Conservation (phyloP, 2,888 invertebrate genomes). For the Glomeris marginata region DNA sequence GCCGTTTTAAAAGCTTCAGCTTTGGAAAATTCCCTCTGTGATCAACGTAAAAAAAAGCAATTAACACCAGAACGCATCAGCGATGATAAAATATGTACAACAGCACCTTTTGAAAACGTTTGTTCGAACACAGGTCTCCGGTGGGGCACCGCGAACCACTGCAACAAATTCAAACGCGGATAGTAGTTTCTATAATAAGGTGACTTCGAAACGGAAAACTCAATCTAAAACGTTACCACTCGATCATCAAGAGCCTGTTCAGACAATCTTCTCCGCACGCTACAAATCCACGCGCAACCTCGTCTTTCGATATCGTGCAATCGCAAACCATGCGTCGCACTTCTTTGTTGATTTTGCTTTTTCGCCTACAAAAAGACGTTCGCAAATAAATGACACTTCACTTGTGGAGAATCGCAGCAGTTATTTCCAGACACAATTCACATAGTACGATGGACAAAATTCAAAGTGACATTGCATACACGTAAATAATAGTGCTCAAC, state of each 20-base stretch:
- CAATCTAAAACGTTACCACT: slow-evolving; percentile 50
- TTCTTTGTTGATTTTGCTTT: slow-evolving; percentile 57
- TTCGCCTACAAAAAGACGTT: slow-evolving; percentile 32
- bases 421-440: no score
- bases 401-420: neutral
- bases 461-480: no score
- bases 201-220: no score
- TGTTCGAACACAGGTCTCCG: slow-evolving; percentile 81
- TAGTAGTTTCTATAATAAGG: slow-evolving; percentile 6
- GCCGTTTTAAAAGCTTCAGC: slow-evolving; percentile 65
- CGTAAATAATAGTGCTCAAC: no score
- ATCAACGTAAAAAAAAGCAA: slow-evolving; percentile 10
- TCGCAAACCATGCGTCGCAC: slow-evolving; percentile 90
- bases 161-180: slow-evolving; percentile 26
- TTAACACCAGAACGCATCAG: neutral
- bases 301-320: slow-evolving; percentile 80
- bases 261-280: slow-evolving; percentile 94
- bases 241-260: slow-evolving; percentile 93
- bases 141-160: slow-evolving; percentile 83
- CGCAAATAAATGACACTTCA: neutral
- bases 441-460: no score
- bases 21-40: slow-evolving; percentile 53
- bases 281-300: slow-evolving; percentile 60
- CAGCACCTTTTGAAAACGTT: slow-evolving; percentile 63
- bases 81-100: slow-evolving; percentile 10